A percentile compares a stretch with the other conserved stretches of the same genome.
Evolutionary conservation across 2,113 vertebrate genomes (phyloP).

Genomic region (Emydura subglobosa): DNA sequence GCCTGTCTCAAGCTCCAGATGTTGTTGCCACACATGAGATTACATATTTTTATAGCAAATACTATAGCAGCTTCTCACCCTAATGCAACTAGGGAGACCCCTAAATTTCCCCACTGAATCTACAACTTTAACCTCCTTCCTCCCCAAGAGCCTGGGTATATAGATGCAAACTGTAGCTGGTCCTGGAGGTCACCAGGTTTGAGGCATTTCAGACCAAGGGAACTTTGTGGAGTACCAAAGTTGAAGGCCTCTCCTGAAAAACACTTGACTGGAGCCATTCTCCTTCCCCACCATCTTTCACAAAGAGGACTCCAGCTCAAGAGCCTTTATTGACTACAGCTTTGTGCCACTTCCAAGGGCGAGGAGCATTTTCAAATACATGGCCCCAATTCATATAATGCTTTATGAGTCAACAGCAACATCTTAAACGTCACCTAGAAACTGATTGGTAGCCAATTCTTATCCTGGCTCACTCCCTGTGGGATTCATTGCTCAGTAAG

Average conservation of each 20-base stretch:
- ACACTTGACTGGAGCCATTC: background rate
- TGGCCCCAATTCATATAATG: background rate
- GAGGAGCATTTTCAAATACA: background rate
- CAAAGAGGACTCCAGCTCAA: background rate
- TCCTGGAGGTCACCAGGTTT: background rate
- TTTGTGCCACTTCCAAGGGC: accelerated
- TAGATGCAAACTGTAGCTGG: background rate
- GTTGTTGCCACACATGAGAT: constrained; percentile 28
- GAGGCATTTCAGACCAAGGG: background rate
- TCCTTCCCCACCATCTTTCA: background rate
- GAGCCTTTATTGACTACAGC: background rate
- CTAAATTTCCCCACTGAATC: background rate
- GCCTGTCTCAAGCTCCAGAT: constrained; percentile 46
- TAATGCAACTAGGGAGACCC: background rate
- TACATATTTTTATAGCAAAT: background rate
- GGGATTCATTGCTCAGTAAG: background rate
- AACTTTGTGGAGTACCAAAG: background rate
- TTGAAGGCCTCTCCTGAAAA: background rate
- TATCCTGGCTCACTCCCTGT: background rate
- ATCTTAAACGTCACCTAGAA: background rate
- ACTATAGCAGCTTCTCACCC: background rate
- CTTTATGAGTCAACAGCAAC: background rate
- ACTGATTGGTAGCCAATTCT: background rate
- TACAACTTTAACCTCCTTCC: background rate
- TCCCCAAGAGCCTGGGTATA: background rate